Evolutionary conservation across 1,140 invertebrate genomes (phyloP).

Genomic region (Brachionus rotundiformis): DNA sequence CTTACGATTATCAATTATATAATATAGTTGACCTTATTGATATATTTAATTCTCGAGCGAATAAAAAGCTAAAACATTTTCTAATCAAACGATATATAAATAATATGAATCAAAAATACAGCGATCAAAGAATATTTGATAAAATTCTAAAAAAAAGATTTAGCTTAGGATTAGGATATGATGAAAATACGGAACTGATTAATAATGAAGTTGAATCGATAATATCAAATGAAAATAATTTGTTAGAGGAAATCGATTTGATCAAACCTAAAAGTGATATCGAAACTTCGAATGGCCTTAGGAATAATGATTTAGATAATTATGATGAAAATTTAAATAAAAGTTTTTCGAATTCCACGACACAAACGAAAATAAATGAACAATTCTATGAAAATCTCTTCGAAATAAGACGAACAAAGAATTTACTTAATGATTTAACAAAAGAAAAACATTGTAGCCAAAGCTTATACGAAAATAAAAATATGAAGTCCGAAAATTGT

Average conservation of each 20-base stretch:
- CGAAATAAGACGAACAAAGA: neutral
- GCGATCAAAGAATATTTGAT: neutral
- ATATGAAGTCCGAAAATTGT: neutral
- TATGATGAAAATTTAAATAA: neutral
- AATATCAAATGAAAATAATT: conserved; percentile 20
- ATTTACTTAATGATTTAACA: neutral
- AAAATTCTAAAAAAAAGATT: neutral
- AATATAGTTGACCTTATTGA: conserved; percentile 60
- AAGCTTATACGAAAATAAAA: neutral
- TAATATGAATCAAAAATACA: neutral
- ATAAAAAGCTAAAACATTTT: neutral
- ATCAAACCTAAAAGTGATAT: neutral
- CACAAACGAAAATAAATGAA: neutral
- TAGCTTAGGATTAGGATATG: neutral
- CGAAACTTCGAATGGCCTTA: neutral
- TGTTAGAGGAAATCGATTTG: neutral
- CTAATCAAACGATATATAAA: neutral
- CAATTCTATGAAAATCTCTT: neutral
- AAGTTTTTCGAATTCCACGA: neutral
- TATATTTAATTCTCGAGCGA: conserved; percentile 54
- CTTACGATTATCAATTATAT: conserved; percentile 56
- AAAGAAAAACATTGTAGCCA: neutral
- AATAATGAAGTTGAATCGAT: neutral
- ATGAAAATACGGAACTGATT: neutral
- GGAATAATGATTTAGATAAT: neutral